Evolutionary conservation across 2,888 invertebrate species (phyloP).

Genomic region (Cephus pygmeus): DNA sequence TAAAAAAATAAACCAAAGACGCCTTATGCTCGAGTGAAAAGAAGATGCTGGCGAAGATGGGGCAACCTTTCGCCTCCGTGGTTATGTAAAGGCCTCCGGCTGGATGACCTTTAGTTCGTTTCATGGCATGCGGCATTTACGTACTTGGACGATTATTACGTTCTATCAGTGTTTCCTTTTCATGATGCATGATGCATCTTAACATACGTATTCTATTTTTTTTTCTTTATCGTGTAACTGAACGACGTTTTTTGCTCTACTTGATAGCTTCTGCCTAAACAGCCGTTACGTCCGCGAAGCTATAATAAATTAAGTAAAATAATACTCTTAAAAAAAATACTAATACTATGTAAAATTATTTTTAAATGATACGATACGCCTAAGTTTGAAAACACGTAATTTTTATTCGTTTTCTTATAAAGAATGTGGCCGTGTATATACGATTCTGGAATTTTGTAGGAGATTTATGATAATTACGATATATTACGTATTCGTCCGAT

Average conservation of each 20-base stretch:
- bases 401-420: too few relatives aligned
- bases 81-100: conserved; percentile 60
- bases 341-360: too few relatives aligned
- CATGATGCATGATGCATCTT: conserved; percentile 23
- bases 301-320: background rate
- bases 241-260: background rate
- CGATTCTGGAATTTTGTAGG: too few relatives aligned
- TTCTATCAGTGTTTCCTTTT: conserved; percentile 36
- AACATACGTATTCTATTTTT: conserved; percentile 3
- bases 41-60: conserved; percentile 54
- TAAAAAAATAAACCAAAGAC: background rate
- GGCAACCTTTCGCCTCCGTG: conserved; percentile 60
- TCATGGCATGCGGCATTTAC: conserved; percentile 62
- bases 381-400: too few relatives aligned
- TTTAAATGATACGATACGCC: too few relatives aligned
- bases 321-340: too few relatives aligned
- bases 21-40: conserved; percentile 31
- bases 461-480: too few relatives aligned
- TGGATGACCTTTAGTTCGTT: conserved; percentile 59
- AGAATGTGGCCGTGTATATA: too few relatives aligned
- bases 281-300: background rate
- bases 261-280: background rate
- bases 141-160: conserved; percentile 41
- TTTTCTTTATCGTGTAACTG: background rate
- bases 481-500: too few relatives aligned